Evolutionary conservation across 2,888 invertebrate species (phyloP).

Genomic region (Drosophila maculinotata): DNA sequence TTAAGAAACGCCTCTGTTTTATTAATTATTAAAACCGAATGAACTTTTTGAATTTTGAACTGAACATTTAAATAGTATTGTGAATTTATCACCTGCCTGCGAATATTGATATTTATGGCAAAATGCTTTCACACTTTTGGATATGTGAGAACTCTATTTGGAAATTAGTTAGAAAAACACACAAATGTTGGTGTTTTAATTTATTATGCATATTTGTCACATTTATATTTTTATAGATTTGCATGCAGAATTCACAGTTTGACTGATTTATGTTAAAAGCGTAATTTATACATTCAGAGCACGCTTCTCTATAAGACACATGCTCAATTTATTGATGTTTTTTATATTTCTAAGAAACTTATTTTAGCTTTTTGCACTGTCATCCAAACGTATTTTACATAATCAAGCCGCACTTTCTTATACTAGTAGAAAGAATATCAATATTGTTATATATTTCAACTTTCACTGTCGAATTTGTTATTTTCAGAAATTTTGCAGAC

Average conservation of each 20-base stretch:
- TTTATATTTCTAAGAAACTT: no score
- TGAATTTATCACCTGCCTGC: conserved; percentile 35
- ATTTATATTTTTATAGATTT: conserved; percentile 16
- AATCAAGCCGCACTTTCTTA: not conserved
- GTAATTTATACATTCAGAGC: conserved; percentile 20
- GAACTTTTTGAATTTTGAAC: conserved; percentile 33
- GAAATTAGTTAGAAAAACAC: conserved; percentile 6
- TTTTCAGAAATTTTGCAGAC: conserved; percentile 1
- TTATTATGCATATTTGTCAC: conserved; percentile 28
- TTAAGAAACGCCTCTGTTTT: conserved; percentile 38
- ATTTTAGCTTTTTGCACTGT: conserved; percentile 4
- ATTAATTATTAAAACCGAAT: conserved; percentile 48
- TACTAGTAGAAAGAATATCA: not conserved
- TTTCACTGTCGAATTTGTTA: not conserved
- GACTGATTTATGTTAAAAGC: conserved; percentile 9
- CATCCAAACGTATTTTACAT: not conserved
- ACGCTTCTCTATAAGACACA: conserved; percentile 15
- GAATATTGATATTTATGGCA: conserved; percentile 16
- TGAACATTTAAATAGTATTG: conserved; percentile 16
- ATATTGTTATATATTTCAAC: not conserved
- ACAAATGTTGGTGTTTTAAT: conserved; percentile 3
- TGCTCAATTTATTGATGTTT: conserved; percentile 12
- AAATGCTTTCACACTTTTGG: conserved; percentile 17
- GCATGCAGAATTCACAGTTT: not conserved
- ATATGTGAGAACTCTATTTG: conserved; percentile 28